phyloP scores from a whole-genome alignment of 2,888 invertebrate species.

The Drosophila trichaetosa region DNA sequence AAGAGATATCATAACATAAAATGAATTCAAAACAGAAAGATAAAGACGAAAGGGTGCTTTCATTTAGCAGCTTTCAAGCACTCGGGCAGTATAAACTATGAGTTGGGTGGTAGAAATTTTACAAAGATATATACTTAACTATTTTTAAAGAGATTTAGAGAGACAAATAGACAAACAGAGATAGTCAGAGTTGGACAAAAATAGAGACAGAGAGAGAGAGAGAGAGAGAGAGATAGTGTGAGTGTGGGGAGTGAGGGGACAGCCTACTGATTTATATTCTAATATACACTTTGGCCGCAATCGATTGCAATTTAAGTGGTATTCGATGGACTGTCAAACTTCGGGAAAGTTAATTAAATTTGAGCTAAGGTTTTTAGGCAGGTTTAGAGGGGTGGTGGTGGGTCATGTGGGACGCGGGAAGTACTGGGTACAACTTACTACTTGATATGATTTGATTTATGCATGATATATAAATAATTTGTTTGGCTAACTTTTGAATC shows the following conservation, averaged over 20 bases:
- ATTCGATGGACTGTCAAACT: constrained; percentile 58
- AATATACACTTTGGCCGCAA: constrained; percentile 48
- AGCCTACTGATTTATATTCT: constrained; percentile 10
- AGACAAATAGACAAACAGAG: constrained; percentile 23
- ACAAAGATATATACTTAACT: constrained; percentile 38
- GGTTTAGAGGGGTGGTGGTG: constrained; percentile 4
- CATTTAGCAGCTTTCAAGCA: constrained; percentile 60
- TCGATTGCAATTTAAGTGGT: constrained; percentile 75
- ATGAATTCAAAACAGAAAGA: constrained; percentile 36
- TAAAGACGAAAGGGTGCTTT: constrained; percentile 51
- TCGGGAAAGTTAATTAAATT: constrained; percentile 81
- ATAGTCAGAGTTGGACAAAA: constrained; percentile 16
- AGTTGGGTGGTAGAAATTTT: constrained; percentile 32
- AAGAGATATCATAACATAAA: constrained; percentile 38
- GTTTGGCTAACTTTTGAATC: constrained; percentile 42
- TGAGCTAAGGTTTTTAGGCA: constrained; percentile 29
- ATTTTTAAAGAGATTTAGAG: constrained; percentile 12
- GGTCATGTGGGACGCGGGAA: constrained; percentile 43
- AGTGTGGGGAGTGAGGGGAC: constrained; percentile 7
- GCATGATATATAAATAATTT: constrained; percentile 47
- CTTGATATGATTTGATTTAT: constrained; percentile 64
- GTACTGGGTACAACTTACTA: constrained; percentile 70
- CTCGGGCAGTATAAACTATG: constrained; percentile 47
- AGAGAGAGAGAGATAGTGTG: constrained; percentile 11
- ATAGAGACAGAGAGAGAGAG: constrained; percentile 29